Percentiles rank a stretch among this genome's conserved stretches.
These are phyloP conservation scores for Peromyscus attwateri DNA, from an alignment of 2,797 vertebrate species.

Conservation along the genomic window DNA sequence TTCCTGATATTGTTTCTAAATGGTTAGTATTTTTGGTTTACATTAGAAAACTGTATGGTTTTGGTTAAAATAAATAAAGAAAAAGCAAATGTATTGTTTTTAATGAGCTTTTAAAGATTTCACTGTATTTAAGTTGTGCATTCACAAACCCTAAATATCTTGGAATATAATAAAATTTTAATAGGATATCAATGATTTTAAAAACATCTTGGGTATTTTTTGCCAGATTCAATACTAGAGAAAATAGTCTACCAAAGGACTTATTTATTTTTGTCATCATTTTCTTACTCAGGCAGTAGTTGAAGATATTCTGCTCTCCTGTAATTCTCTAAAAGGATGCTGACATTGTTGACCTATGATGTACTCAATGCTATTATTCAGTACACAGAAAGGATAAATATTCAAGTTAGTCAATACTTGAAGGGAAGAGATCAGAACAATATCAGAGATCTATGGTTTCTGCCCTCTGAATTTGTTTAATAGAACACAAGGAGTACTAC, in stretches of 20 bases:
- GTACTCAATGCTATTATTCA: not conserved
- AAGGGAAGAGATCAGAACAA: not conserved
- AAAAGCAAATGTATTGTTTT: not conserved
- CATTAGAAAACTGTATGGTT: not conserved
- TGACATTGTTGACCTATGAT: not conserved
- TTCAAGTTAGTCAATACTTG: not conserved
- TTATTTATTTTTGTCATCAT: not conserved
- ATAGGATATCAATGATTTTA: not conserved
- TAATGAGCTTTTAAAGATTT: not conserved
- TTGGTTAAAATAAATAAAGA: not conserved
- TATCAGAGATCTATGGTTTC: not conserved
- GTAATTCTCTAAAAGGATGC: not conserved
- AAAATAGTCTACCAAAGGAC: too few species aligned
- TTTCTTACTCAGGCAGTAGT: not conserved
- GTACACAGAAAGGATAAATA: not conserved
- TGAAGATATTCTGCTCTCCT: not conserved
- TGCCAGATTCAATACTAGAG: not conserved
- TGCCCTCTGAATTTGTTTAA: not conserved
- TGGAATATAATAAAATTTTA: not conserved
- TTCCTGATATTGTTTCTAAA: not conserved
- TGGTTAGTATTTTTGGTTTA: not conserved
- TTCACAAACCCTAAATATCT: not conserved
- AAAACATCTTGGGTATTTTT: not conserved
- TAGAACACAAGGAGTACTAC: rapidly evolving
- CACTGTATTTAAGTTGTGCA: not conserved